phyloP scores from a whole-genome alignment of 2,113 vertebrate species.

The Lutjanus erythropterus region DNA sequence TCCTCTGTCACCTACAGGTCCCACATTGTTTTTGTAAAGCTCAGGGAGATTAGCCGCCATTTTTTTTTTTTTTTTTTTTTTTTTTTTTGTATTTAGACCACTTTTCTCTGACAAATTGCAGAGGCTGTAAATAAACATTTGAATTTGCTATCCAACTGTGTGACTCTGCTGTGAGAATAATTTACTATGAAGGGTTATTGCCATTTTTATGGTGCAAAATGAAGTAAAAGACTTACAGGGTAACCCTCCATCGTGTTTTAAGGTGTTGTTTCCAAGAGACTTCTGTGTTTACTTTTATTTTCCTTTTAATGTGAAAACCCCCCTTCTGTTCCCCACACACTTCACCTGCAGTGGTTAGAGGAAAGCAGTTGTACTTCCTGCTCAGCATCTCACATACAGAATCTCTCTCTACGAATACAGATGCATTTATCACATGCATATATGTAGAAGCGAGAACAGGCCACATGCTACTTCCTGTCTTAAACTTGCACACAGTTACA shows the following conservation, averaged over 20 bases:
- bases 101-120: conserved; percentile 74
- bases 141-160: conserved; percentile 79
- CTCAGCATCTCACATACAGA: conserved; percentile 32
- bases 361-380: conserved; percentile 78
- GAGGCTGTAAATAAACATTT: conserved; percentile 88
- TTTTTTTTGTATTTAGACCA: conserved; percentile 77
- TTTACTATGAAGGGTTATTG: not conserved
- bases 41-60: conserved; percentile 86
- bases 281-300: conserved; percentile 61
- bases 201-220: conserved; percentile 15
- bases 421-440: conserved; percentile 45
- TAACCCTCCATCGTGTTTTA: conserved; percentile 15
- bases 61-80: conserved; percentile 41
- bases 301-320: conserved; percentile 43
- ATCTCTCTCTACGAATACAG: conserved; percentile 52
- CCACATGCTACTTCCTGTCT: conserved; percentile 76
- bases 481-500: conserved; percentile 17
- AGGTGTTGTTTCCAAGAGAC: conserved; percentile 48
- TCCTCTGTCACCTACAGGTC: conserved; percentile 67
- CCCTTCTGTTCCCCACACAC: not conserved
- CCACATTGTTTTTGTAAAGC: conserved; percentile 81
- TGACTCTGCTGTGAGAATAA: conserved; percentile 37
- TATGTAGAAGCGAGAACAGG: conserved; percentile 69
- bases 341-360: conserved; percentile 71
- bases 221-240: conserved; percentile 12